phyloP scores from a whole-genome alignment of 2,113 vertebrate genomes.

The Glaucomys volans region DNA sequence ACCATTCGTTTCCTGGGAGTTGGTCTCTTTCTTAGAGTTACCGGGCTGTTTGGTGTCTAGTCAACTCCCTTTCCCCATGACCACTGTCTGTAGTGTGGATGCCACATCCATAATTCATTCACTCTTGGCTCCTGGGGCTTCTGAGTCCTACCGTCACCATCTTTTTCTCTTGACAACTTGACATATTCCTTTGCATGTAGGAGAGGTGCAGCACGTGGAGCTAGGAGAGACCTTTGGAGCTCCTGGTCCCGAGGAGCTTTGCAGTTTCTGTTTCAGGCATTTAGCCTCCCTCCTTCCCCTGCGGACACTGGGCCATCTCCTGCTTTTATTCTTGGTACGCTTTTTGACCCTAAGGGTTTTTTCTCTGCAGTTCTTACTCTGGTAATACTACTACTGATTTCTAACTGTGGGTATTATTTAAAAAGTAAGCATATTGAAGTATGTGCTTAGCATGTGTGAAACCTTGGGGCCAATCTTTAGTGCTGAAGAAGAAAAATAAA shows the following conservation, averaged over 20 bases:
- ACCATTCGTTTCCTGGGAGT: not conserved
- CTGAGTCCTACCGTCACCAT: not conserved
- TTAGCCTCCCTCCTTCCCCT: not conserved
- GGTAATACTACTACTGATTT: not conserved
- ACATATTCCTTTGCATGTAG: not conserved
- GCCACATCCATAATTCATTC: not conserved
- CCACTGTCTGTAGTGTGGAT: not conserved
- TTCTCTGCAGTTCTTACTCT: not conserved
- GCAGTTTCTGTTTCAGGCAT: not conserved
- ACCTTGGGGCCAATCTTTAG: not conserved
- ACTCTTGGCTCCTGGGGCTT: not conserved
- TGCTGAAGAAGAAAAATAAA: not conserved
- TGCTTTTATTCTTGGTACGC: not conserved
- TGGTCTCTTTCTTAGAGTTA: not conserved
- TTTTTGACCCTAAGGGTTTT: not conserved
- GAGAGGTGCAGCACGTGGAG: not conserved
- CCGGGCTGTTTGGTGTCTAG: not conserved
- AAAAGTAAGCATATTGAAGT: not conserved
- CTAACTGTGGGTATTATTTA: not conserved
- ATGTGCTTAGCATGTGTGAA: not conserved
- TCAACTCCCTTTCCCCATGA: not conserved
- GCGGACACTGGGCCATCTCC: not conserved
- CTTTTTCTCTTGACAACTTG: constrained; percentile 10
- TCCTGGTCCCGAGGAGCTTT: not conserved
- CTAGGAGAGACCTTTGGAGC: not conserved